Conservation (phyloP, 2,888 invertebrate species). For the Heliconius sara region DNA sequence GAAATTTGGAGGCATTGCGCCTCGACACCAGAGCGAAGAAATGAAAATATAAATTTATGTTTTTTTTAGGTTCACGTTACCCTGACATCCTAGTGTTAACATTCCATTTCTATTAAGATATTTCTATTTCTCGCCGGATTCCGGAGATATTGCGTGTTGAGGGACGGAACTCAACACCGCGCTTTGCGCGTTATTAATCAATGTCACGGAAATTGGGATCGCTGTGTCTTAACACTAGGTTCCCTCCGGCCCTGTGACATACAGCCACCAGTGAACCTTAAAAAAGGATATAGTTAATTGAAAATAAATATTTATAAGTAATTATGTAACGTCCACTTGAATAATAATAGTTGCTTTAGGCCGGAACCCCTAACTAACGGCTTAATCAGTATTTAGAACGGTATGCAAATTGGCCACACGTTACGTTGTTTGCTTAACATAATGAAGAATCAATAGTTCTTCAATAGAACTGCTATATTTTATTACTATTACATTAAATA, state of each 20-base stretch:
- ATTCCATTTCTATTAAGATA: no score
- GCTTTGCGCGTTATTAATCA: no score
- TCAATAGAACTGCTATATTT: conserved; percentile 19
- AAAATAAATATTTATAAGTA: conserved; percentile 10
- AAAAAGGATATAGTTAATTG: neutral
- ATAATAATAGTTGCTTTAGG: conserved; percentile 14
- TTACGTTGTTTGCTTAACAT: conserved; percentile 37
- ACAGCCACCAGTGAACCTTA: no score
- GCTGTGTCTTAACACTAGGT: neutral
- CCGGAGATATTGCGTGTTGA: no score
- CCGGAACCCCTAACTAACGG: conserved; percentile 36
- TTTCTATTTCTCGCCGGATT: no score
- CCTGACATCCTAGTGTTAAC: no score
- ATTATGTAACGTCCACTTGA: neutral
- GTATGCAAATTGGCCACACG: conserved; percentile 40
- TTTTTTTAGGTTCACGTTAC: no score
- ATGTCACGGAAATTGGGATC: no score
- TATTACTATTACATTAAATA: neutral
- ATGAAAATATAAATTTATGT: no score
- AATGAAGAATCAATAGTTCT: conserved; percentile 30
- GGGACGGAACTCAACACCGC: no score
- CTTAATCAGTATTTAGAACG: conserved; percentile 43
- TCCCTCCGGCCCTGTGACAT: neutral
- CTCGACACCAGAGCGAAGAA: no score
- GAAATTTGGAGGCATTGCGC: no score